Conservation (phyloP, 2,113 vertebrate genomes). For the Pachyramphus minor region DNA sequence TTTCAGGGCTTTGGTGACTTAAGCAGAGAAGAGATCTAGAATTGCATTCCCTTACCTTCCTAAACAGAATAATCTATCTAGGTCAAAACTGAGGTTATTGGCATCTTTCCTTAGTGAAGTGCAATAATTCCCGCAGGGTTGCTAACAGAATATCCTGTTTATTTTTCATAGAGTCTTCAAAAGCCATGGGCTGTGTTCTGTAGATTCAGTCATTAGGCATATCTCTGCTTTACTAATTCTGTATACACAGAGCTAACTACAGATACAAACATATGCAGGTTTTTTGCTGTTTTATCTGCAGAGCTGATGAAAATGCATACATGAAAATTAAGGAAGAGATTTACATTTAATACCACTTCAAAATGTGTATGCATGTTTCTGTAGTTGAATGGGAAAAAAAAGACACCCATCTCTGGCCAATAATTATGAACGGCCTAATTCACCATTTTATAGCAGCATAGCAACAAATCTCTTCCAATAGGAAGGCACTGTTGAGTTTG, state of each 20-base stretch:
- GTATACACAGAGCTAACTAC: neutral
- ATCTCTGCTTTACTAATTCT: slow-evolving; percentile 29
- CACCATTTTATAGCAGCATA: slow-evolving; percentile 45
- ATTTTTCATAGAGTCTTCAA: slow-evolving; percentile 42
- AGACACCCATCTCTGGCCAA: neutral
- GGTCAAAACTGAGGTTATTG: slow-evolving; percentile 63
- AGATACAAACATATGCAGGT: neutral
- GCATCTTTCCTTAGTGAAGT: slow-evolving; percentile 56
- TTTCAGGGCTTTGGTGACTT: slow-evolving; percentile 16
- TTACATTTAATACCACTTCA: slow-evolving; percentile 5
- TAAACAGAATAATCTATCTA: slow-evolving; percentile 51
- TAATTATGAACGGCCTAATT: slow-evolving; percentile 57
- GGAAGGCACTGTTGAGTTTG: slow-evolving; percentile 3
- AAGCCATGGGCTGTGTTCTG: slow-evolving; percentile 10
- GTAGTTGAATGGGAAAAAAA: neutral
- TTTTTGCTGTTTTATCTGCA: neutral
- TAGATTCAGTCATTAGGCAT: neutral
- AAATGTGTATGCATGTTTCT: neutral
- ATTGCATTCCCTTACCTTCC: slow-evolving; percentile 25
- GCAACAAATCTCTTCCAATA: slow-evolving; percentile 56
- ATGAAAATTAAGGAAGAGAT: neutral
- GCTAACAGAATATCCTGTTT: slow-evolving; percentile 61
- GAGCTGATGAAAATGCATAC: slow-evolving; percentile 1
- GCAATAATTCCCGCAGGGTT: slow-evolving; percentile 59
- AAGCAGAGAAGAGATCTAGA: slow-evolving; percentile 24